phyloP scores from a whole-genome alignment of 2,888 invertebrate genomes.

The Plebejus anna region DNA sequence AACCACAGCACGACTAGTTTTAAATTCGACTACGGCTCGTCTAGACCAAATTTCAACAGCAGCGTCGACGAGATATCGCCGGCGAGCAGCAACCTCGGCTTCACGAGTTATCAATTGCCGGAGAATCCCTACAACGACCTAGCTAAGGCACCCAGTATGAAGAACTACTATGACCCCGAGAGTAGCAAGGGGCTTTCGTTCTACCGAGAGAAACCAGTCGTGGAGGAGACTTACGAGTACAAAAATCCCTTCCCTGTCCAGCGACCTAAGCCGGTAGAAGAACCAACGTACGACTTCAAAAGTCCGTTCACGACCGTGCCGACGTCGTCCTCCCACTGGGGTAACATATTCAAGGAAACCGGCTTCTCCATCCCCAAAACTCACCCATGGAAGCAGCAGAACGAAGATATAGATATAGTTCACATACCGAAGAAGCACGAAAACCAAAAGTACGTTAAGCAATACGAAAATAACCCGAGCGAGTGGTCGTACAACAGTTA shows the following conservation, averaged over 20 bases:
- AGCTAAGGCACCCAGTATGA: conserved; percentile 54
- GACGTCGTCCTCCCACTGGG: conserved; percentile 58
- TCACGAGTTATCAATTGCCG: conserved; percentile 53
- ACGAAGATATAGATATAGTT: conserved; percentile 52
- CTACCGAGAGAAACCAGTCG: conserved; percentile 49
- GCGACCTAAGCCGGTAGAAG: not conserved
- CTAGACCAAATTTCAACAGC: conserved; percentile 51
- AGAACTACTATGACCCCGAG: conserved; percentile 52
- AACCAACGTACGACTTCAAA: conserved; percentile 50
- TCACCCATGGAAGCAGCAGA: conserved; percentile 50
- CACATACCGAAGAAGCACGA: conserved; percentile 62
- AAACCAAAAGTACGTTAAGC: conserved; percentile 49
- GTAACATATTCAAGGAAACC: conserved; percentile 55
- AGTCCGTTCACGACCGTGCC: conserved; percentile 52
- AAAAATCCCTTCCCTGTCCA: conserved; percentile 50
- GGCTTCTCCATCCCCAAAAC: conserved; percentile 54
- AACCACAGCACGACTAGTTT: conserved; percentile 60
- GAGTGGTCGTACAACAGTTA: conserved; percentile 53
- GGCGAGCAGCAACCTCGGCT: conserved; percentile 61
- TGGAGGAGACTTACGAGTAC: conserved; percentile 41
- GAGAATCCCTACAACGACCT: conserved; percentile 53
- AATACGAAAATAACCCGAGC: conserved; percentile 47
- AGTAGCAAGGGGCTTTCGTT: conserved; percentile 44
- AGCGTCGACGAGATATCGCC: conserved; percentile 58
- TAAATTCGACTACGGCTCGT: conserved; percentile 53